phyloP scores from a whole-genome alignment of 2,888 invertebrate genomes.

The Charanyca ferruginea region DNA sequence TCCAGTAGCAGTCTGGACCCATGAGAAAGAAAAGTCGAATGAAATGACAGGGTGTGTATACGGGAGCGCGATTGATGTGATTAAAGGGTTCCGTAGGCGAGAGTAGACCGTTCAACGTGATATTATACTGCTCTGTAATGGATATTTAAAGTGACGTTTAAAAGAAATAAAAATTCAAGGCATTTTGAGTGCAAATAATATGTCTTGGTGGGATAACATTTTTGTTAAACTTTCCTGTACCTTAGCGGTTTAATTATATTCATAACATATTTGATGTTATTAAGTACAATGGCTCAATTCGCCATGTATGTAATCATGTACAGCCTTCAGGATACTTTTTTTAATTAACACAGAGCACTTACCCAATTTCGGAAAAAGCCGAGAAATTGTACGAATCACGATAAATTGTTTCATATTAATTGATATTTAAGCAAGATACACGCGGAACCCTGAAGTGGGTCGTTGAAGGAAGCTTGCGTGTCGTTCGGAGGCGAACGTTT shows the following conservation, averaged over 20 bases:
- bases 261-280: background rate
- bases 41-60: conserved; percentile 75
- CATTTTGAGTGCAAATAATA: conserved; percentile 33
- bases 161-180: conserved; percentile 12
- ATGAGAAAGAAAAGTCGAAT: conserved; percentile 88
- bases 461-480: conserved; percentile 84
- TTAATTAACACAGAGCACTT: conserved; percentile 13
- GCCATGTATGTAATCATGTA: conserved; percentile 7
- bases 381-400: conserved; percentile 22
- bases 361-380: conserved; percentile 29
- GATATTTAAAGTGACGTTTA: conserved; percentile 38
- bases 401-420: conserved; percentile 49
- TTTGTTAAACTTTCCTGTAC: background rate
- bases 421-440: conserved; percentile 34
- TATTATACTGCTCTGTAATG: conserved; percentile 32
- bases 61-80: conserved; percentile 63
- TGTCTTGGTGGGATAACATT: conserved; percentile 1
- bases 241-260: background rate
- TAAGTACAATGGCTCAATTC: conserved; percentile 17
- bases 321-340: conserved; percentile 15
- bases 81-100: conserved; percentile 75
- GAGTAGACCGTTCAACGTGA: conserved; percentile 18
- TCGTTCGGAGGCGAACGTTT: conserved; percentile 85
- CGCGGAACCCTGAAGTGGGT: conserved; percentile 78
- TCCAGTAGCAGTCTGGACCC: conserved; percentile 87